These are phyloP conservation scores for Agriotes lineatus DNA, from an alignment of 2,888 invertebrate genomes.

Conservation along the genomic window DNA sequence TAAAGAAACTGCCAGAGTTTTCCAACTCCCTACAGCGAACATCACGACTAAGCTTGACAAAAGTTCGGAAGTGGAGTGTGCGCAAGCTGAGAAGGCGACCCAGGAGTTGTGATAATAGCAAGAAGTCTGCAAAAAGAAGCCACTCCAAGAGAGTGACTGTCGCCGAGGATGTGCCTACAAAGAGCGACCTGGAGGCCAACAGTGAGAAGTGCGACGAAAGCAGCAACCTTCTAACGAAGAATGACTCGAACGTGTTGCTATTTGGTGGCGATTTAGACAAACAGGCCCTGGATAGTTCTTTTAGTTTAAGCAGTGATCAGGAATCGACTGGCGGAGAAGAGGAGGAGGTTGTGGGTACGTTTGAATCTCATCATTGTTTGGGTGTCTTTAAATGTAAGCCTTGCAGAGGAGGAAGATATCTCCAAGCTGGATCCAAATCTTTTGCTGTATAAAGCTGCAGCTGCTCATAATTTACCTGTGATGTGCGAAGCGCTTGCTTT, in stretches of 20 bases:
- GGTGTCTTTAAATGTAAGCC: too few species aligned
- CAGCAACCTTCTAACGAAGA: slow-evolving; percentile 30
- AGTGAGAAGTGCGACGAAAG: slow-evolving; percentile 22
- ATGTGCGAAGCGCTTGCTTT: slow-evolving; percentile 91
- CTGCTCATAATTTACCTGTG: slow-evolving; percentile 89
- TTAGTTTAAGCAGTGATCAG: slow-evolving; percentile 77
- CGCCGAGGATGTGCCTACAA: slow-evolving; percentile 16
- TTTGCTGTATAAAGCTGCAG: slow-evolving; percentile 84
- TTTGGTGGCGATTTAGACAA: slow-evolving; percentile 79
- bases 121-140: slow-evolving; percentile 38
- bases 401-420: slow-evolving; percentile 77
- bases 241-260: slow-evolving; percentile 68
- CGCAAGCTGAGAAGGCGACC: slow-evolving; percentile 71
- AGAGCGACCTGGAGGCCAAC: background rate
- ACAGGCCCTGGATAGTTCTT: slow-evolving; percentile 66
- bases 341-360: slow-evolving; percentile 65
- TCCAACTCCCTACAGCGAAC: slow-evolving; percentile 47
- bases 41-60: slow-evolving; percentile 59
- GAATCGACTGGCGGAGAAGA: slow-evolving; percentile 89
- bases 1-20: slow-evolving; percentile 70
- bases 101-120: slow-evolving; percentile 63
- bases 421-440: slow-evolving; percentile 79
- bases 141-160: background rate
- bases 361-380: background rate
- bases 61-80: slow-evolving; percentile 72